Conservation (phyloP, 2,888 invertebrate genomes). For the Ophioninae sp. region DNA sequence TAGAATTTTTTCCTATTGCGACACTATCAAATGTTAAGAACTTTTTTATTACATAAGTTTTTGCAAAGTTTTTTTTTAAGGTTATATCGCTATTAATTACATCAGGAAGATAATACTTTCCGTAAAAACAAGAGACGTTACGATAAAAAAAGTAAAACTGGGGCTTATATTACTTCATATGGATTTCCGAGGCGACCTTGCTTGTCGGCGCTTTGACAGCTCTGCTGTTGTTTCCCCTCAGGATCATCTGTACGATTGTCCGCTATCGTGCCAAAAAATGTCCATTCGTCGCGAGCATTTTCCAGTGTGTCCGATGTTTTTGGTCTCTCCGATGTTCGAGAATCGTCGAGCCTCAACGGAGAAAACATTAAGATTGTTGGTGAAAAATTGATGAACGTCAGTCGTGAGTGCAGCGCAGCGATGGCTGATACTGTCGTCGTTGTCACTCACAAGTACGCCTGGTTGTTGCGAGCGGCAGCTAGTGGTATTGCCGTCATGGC, state of each 20-base stretch:
- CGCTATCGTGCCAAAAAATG: neutral
- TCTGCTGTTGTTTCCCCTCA: slow-evolving; percentile 12
- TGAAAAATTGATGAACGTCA: slow-evolving; percentile 58
- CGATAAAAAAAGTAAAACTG: neutral
- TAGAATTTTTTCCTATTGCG: neutral
- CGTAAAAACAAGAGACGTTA: neutral
- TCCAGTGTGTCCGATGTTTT: slow-evolving; percentile 39
- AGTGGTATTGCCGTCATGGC: slow-evolving; percentile 82
- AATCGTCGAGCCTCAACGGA: slow-evolving; percentile 35
- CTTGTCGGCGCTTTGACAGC: neutral
- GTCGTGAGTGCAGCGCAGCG: slow-evolving; percentile 62
- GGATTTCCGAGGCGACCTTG: neutral
- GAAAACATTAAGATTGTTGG: slow-evolving; percentile 31
- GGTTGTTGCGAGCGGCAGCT: slow-evolving; percentile 72
- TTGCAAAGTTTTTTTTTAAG: too few species aligned
- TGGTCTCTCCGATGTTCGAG: slow-evolving; percentile 27
- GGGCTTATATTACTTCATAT: neutral
- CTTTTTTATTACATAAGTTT: too few species aligned
- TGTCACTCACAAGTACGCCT: slow-evolving; percentile 65
- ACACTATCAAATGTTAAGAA: too few species aligned
- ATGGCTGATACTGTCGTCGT: slow-evolving; percentile 50
- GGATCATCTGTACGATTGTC: slow-evolving; percentile 19
- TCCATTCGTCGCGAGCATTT: slow-evolving; percentile 27
- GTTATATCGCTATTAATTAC: neutral
- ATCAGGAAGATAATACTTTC: neutral